Base-by-base conservation (phyloP, 2,888 invertebrate genomes). In the Cataglyphis cursor region DNA sequence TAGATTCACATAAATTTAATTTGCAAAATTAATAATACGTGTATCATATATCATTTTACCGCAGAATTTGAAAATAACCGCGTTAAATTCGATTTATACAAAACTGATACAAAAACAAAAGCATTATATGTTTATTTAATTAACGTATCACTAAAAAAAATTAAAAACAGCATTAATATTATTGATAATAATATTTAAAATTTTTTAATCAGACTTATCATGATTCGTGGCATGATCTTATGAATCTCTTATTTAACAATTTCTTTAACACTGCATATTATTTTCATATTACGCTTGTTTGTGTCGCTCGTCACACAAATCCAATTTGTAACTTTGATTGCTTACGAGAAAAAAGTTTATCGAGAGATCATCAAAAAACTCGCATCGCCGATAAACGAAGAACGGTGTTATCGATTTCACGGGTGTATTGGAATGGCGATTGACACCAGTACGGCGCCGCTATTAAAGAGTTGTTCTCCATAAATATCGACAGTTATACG, bases 401-500 rank as follows among this genome's bases (percentile, higher is more conserved):
- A 80, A 80, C 44, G 59, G 44, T 70, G 59, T 70, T 80, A 80
- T 80, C 78, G 78, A 80, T 80, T 70, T 70, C 44, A 44, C 5
- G 44, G 78, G 24, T 59, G 12, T 59, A 78, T 78, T 70, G 44
- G 70, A 35, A 78, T 44, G 44, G 44, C 78, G 70, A 78, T 78
- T 78, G 78, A 78, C 78, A 78, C 78, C 57, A 44, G 57, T 31
- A 44, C 59, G 78, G 70, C 21, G 41, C 18, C 54, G 21, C 12
- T 70, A 85, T 85, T 80, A 73, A 81, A 85, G 68, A 54, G 64
- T 65, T 35, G n/a, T 48, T 31, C 76, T 44, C 54, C 41, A 83
- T 83, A 66, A 89, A 65, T 66, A 85, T 76, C 68, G 65, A 84
- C 72, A 76, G 73, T 81, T 74, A 64, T 64, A 80, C 54, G 82